These are phyloP conservation scores for Megalops cyprinoides DNA, from an alignment of 2,797 vertebrate genomes.

Conservation along the genomic window DNA sequence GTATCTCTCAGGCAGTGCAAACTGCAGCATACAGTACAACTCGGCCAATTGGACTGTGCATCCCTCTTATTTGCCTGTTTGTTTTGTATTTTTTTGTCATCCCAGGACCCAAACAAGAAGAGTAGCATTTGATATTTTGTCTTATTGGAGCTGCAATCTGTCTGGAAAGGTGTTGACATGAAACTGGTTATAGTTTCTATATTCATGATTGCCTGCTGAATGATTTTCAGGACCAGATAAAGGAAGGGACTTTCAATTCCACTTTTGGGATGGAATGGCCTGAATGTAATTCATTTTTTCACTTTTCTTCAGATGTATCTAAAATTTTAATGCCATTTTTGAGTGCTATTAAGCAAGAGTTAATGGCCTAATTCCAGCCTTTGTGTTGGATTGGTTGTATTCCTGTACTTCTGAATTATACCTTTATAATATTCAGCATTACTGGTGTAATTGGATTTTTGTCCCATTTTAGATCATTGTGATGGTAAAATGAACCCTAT, in stretches of 20 bases:
- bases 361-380: not conserved
- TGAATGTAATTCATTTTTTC: not conserved
- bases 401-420: not conserved
- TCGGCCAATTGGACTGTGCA: not conserved
- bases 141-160: no score
- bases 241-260: not conserved
- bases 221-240: not conserved
- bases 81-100: not conserved
- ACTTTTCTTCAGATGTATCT: not conserved
- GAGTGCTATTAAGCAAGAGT: not conserved
- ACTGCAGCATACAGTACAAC: not conserved
- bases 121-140: not conserved
- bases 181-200: not conserved
- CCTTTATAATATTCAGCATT: not conserved
- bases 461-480: slow-evolving; percentile 16
- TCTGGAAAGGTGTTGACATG: not conserved
- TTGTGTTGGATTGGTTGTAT: not conserved
- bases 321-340: not conserved
- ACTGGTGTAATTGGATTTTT: slow-evolving; percentile 6
- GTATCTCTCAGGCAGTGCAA: not conserved
- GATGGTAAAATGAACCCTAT: not conserved
- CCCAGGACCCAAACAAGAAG: not conserved
- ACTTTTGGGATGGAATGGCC: not conserved
- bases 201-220: not conserved
- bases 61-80: not conserved